phyloP scores from a whole-genome alignment of 2,888 invertebrate species.

The Digitonthophagus gazella region DNA sequence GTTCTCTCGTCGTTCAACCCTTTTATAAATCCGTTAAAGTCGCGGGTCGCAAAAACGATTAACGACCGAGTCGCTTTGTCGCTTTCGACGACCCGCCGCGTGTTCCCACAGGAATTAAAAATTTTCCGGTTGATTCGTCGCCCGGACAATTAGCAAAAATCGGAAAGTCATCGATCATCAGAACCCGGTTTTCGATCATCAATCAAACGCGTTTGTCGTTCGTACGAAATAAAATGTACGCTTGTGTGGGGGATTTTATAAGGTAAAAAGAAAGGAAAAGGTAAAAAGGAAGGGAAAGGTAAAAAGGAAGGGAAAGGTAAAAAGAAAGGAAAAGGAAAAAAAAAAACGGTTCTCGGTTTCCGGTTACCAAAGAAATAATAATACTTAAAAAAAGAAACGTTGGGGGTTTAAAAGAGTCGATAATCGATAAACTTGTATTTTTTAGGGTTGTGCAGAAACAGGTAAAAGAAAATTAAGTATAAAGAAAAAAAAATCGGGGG shows the following conservation, averaged over 20 bases:
- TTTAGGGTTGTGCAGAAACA: no score
- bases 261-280: background rate
- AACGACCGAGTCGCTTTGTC: no score
- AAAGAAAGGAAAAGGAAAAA: background rate
- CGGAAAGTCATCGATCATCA: slow-evolving; percentile 10
- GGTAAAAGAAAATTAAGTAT: no score
- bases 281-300: background rate
- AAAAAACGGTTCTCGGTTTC: background rate
- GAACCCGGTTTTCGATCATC: background rate
- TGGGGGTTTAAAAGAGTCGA: no score
- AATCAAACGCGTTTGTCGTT: background rate
- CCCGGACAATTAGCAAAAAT: slow-evolving; percentile 11
- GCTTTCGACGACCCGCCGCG: no score
- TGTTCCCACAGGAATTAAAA: slow-evolving; percentile 15
- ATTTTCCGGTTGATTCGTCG: slow-evolving; percentile 13
- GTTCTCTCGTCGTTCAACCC: no score
- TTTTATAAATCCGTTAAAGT: background rate
- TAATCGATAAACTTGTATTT: no score
- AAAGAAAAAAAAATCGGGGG: background rate
- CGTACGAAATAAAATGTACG: no score
- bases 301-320: background rate
- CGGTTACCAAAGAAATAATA: background rate
- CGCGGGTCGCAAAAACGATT: no score
- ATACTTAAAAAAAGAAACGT: background rate
- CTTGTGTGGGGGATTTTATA: no score